Evolutionary conservation across 64 coral and sea anemone genomes (phyloP), one percentile per base, ranked within the genome.

Genomic region (Catalaphyllia jardinei): DNA sequence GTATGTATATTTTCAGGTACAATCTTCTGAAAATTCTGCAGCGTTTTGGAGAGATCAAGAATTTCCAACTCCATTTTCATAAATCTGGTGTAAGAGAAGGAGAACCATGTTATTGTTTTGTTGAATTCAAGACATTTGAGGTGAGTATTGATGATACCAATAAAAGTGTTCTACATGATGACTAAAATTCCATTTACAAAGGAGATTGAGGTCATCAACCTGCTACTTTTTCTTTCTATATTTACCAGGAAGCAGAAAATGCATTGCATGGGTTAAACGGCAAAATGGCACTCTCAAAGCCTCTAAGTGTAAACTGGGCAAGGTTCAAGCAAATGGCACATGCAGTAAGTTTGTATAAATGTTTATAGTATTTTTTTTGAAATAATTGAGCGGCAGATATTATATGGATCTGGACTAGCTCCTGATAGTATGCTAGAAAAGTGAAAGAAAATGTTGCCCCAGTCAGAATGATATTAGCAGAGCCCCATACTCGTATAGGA

Each of bases 91-190:
- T 92, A 24, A 88, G 93, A 20, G 93, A 95, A 72, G 97, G 97
- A 9, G 97, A 99, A 33, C 92, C 97, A 20, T 86, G 93, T 57
- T 99, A 99, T 76, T 99, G 97, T 27, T 99, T 99, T 89, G 97
- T 99, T 25, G 93, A 98, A 10, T 94, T 62, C 51, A 91, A 91
- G 57, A 91, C 33, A 24, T 72, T 29, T 62, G 71, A 91, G 79
- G 89, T 77, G 19, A 73, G 94, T 83, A 50, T n/a, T 7, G 28
- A 73, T 31, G 31, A 46, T 46, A 46, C 4, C 4, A 46, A 46
- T 62, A 80, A 28, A 73, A 35, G 83, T 72, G 80, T 77, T 20
- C 0, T 63, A 39, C 12, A 60, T 29, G 19, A 63, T 67, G 18
- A 49, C 5, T 9, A 33, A 33, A 18, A 10, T 64, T 28, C 15